These are phyloP conservation scores for Trissolcus japonicus DNA, from an alignment of 2,888 invertebrate genomes.

Conservation along the genomic window DNA sequence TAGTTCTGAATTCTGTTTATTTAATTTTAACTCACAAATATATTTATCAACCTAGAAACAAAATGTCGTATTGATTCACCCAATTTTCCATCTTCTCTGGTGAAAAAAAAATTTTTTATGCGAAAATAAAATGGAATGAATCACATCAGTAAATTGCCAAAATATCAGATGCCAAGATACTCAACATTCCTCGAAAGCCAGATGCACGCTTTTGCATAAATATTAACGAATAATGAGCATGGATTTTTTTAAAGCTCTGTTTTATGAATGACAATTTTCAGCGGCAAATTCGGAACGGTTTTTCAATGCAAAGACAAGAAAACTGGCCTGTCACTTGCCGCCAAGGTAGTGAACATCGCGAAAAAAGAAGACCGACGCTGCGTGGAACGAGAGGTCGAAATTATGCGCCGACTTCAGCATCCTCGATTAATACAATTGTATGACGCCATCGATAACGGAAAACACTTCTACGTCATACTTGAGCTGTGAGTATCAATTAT, in stretches of 20 bases:
- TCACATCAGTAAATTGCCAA: constrained; percentile 22
- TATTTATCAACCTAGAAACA: neutral
- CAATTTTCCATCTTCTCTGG: neutral
- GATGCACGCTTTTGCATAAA: constrained; percentile 5
- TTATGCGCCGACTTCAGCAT: constrained; percentile 96
- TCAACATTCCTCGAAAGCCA: constrained; percentile 3
- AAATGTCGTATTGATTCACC: neutral
- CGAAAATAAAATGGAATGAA: constrained; percentile 19
- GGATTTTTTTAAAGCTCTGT: neutral
- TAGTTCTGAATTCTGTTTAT: neutral
- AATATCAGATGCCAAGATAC: constrained; percentile 16
- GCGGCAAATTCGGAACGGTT: constrained; percentile 98
- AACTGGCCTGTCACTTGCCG: constrained; percentile 89
- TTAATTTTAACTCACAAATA: too few species aligned
- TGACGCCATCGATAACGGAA: constrained; percentile 96
- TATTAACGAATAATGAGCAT: constrained; percentile 13
- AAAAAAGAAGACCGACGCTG: constrained; percentile 92
- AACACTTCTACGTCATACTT: constrained; percentile 96
- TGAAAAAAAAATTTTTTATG: constrained; percentile 8
- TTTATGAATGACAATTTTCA: constrained; percentile 70
- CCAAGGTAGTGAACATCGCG: constrained; percentile 92
- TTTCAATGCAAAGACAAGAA: constrained; percentile 92
- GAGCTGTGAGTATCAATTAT: constrained; percentile 89
- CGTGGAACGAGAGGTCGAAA: constrained; percentile 96
- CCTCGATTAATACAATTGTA: constrained; percentile 97